Percentiles rank a stretch among this genome's conserved stretches.
phyloP scores from a whole-genome alignment of 2,797 vertebrate species.

The Pangasius macronema region DNA sequence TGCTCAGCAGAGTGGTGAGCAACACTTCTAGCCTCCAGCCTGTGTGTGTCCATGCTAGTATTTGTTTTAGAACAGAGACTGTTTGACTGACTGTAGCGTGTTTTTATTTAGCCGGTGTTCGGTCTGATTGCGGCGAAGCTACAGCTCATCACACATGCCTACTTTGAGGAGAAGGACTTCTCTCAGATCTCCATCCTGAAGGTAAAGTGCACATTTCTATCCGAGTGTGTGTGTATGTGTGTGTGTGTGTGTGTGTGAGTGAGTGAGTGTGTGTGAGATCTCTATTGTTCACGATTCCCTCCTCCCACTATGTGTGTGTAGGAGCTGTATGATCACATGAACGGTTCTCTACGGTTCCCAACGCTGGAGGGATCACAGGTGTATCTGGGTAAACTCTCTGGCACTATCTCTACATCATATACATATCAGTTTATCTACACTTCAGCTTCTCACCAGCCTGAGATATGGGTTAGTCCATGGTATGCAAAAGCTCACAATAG shows the following conservation, averaged over 20 bases:
- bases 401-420: neutral
- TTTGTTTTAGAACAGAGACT: neutral
- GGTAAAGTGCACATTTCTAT: conserved; percentile 70
- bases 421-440: neutral
- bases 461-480: neutral
- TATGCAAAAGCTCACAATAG: too few relatives aligned
- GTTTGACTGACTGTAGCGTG: neutral
- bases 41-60: neutral
- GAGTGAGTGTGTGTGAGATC: conserved; percentile 58
- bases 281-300: neutral
- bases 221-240: neutral
- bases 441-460: neutral
- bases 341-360: conserved; percentile 85
- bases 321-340: conserved; percentile 99
- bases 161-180: conserved; percentile 99
- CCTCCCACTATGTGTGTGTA: conserved; percentile 58
- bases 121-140: conserved; percentile 96
- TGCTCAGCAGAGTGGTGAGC: conserved; percentile 96
- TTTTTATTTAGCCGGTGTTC: conserved; percentile 82
- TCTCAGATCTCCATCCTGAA: conserved; percentile 97
- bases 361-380: conserved; percentile 90
- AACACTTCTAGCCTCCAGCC: neutral
- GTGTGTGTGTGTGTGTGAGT: neutral
- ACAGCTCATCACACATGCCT: conserved; percentile 96
- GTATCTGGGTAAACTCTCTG: conserved; percentile 82